Evolutionary conservation across 2,888 invertebrate species (phyloP).

Genomic region (Timandra comae): DNA sequence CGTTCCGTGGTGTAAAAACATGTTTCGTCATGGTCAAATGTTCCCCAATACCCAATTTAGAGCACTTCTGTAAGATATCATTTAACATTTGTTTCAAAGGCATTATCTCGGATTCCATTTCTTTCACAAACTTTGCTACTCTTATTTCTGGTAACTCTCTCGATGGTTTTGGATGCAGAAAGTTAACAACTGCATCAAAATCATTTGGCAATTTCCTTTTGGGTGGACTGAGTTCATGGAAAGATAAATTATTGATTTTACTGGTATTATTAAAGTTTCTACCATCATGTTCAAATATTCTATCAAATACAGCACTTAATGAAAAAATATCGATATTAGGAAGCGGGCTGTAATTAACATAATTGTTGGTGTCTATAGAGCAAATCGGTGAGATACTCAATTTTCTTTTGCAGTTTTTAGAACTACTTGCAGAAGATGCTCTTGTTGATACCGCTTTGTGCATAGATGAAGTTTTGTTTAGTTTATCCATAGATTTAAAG

Average conservation of each 20-base stretch:
- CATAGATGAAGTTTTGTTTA: no score
- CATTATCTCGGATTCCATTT: slow-evolving; percentile 50
- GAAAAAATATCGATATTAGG: slow-evolving; percentile 2
- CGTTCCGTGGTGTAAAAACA: no score
- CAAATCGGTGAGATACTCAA: slow-evolving; percentile 42
- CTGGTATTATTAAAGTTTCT: no score
- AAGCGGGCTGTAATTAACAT: slow-evolving; percentile 8
- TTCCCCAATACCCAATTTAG: slow-evolving; percentile 39
- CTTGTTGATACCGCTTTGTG: no score
- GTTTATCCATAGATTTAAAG: no score
- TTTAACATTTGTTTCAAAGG: slow-evolving; percentile 49
- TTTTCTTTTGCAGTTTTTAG: slow-evolving; percentile 22
- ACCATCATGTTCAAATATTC: slow-evolving; percentile 9
- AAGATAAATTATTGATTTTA: slow-evolving; percentile 1
- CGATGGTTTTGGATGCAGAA: slow-evolving; percentile 4
- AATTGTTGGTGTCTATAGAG: slow-evolving; percentile 37
- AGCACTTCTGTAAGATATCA: slow-evolving; percentile 47
- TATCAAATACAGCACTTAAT: slow-evolving; percentile 3
- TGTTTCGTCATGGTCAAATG: no score
- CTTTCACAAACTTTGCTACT: slow-evolving; percentile 39
- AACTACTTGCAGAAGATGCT: no score
- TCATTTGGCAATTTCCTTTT: background rate
- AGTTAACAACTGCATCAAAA: background rate
- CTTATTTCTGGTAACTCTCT: slow-evolving; percentile 39
- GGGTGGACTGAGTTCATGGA: background rate